phyloP scores from a whole-genome alignment of 1,140 invertebrate genomes.

The Dryas iulia region DNA sequence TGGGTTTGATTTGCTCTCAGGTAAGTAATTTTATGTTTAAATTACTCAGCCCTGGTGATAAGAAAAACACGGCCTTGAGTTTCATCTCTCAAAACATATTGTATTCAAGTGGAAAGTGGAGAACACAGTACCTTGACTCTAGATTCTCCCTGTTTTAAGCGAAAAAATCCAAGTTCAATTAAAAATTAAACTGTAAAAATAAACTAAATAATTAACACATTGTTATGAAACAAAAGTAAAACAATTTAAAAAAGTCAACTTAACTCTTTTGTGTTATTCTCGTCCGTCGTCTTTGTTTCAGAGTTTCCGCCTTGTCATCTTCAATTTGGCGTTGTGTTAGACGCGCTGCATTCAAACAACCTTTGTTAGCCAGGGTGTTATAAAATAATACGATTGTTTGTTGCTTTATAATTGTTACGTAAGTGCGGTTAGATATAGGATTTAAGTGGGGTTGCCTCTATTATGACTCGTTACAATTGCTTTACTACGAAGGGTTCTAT shows the following conservation, averaged over 20 bases:
- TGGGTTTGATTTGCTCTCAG: no score
- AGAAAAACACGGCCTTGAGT: no score
- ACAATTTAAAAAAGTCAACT: slow-evolving; percentile 2
- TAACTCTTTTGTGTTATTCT: slow-evolving; percentile 19
- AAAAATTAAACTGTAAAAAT: no score
- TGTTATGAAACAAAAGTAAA: background rate
- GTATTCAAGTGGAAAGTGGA: no score
- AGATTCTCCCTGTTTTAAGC: no score
- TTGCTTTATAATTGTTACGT: slow-evolving; percentile 2
- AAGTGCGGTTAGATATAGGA: background rate
- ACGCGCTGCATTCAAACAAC: slow-evolving; percentile 16
- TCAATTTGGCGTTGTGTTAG: slow-evolving; percentile 19
- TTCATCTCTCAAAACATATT: no score
- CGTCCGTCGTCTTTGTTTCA: slow-evolving; percentile 23
- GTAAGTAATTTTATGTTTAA: no score
- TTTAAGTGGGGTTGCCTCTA: background rate
- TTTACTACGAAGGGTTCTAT: background rate
- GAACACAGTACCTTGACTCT: no score
- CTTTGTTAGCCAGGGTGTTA: slow-evolving; percentile 10
- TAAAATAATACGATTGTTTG: slow-evolving; percentile 2
- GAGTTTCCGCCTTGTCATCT: slow-evolving; percentile 19
- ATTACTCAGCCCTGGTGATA: no score
- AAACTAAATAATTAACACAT: background rate
- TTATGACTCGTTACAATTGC: background rate
- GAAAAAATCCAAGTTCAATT: no score